Base-by-base conservation (phyloP, 2,797 vertebrate species). In the Typhlichthys subterraneus region DNA sequence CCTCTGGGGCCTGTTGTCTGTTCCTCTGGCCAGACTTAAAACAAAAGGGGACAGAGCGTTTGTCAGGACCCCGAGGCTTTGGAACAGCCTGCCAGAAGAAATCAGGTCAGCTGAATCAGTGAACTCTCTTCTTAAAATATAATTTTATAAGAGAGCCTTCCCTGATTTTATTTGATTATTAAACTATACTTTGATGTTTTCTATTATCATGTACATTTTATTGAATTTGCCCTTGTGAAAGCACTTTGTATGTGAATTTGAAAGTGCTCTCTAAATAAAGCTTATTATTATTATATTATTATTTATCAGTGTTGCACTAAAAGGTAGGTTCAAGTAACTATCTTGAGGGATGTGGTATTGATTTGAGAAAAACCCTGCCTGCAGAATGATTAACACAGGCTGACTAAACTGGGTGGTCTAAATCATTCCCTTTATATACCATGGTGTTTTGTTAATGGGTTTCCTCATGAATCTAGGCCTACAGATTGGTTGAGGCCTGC, bases 361-460 rank as follows among this genome's bases (percentile, higher is more conserved):
- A 89, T 82, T 81, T 64, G 75, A 69, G 75, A 69, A 77, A 83
- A 73, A 60, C 69, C 72, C 70, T 61, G 53, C 67, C 67, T 66
- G 76, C 72, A 72, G 56, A 57, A 72, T 86, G 86, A 91, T 88
- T 86, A 81, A 88, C 63, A 75, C 74, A 59, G 54, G 73, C 70
- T 33, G 45, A 51, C 66, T 46, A 12, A 62, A 68, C 71, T 59
- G 19, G 53, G 54, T 19, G 46, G 8, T 73, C 58, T 86, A 70
- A 87, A 86, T 87, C 77, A 82, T 67, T 81, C 61, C 73, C 68
- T 51, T 66, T 78, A 53, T 15, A 45, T 66, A 69, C 73, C 75
- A 76, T 74, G 72, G 74, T 86, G 80, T 90, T 89, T 81, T 81
- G 81, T 87, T 87, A 87, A 85, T 55, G 59, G 56, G 70, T 53